A percentile compares a stretch with the other conserved stretches of the same genome.
These are phyloP conservation scores for Drosophila infuscata DNA, from an alignment of 2,888 invertebrate genomes.

Conservation along the genomic window DNA sequence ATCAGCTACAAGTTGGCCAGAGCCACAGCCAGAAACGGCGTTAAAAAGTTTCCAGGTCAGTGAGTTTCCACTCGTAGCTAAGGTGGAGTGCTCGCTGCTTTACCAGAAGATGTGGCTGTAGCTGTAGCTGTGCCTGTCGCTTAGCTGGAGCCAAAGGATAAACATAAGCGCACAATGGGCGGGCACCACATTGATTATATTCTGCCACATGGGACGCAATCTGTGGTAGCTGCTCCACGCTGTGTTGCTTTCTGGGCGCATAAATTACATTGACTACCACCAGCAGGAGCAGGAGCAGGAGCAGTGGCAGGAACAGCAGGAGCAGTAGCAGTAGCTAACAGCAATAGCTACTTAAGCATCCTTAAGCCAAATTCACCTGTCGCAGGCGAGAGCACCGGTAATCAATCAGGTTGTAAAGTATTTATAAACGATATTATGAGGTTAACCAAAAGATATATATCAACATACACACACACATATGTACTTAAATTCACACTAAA, in stretches of 20 bases:
- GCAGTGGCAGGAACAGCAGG: not conserved
- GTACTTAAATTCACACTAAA: not conserved
- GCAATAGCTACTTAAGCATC: slow-evolving; percentile 62
- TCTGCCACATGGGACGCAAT: slow-evolving; percentile 79
- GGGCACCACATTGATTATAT: slow-evolving; percentile 74
- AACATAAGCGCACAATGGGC: slow-evolving; percentile 64
- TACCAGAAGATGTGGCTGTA: slow-evolving; percentile 4
- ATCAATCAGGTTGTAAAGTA: slow-evolving; percentile 81
- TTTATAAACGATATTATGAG: slow-evolving; percentile 80
- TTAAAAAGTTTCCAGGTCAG: slow-evolving; percentile 77
- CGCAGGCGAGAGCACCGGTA: slow-evolving; percentile 59
- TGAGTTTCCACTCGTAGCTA: slow-evolving; percentile 56
- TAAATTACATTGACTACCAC: slow-evolving; percentile 66
- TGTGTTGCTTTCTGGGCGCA: slow-evolving; percentile 62
- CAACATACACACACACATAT: slow-evolving; percentile 16
- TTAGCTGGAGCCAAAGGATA: slow-evolving; percentile 52
- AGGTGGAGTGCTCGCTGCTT: slow-evolving; percentile 24
- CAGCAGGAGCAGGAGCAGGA: slow-evolving; percentile 8
- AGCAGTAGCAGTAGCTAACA: slow-evolving; percentile 9
- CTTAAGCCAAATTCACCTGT: slow-evolving; percentile 68
- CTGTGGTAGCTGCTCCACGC: slow-evolving; percentile 60
- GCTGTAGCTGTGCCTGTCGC: not conserved
- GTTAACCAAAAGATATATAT: slow-evolving; percentile 59
- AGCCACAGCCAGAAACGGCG: slow-evolving; percentile 27
- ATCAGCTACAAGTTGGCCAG: slow-evolving; percentile 27